These are phyloP conservation scores for Capromys pilorides DNA, from an alignment of 2,797 vertebrate species.

Conservation along the genomic window DNA sequence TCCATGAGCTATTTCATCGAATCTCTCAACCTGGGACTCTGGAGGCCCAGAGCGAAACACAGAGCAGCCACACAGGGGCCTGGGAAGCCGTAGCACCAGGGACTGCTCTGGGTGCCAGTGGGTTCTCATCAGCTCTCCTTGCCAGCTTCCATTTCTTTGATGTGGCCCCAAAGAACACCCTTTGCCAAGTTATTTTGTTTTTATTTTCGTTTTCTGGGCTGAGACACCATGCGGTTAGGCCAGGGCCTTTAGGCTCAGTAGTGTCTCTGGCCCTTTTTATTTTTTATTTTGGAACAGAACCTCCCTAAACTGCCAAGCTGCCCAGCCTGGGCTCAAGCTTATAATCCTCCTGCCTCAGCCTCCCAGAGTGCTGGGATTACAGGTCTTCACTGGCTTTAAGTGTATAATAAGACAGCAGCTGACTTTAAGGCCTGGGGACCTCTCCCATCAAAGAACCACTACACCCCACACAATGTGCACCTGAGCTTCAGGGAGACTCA, in stretches of 20 bases:
- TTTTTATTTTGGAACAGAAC: not conserved
- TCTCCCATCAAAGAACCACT: not conserved
- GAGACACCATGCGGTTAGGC: no score
- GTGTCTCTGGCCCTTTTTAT: not conserved
- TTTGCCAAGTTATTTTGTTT: constrained; percentile 51
- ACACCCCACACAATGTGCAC: not conserved
- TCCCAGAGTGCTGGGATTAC: not conserved
- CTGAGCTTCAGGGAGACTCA: not conserved
- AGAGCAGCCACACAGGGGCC: constrained; percentile 68
- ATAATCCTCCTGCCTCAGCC: not conserved
- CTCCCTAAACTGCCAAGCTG: not conserved
- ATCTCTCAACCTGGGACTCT: not conserved
- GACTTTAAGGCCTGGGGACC: constrained; percentile 72
- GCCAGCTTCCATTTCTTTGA: constrained; percentile 75
- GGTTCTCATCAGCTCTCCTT: constrained; percentile 65
- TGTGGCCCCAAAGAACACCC: constrained; percentile 75
- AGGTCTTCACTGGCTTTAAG: constrained; percentile 38
- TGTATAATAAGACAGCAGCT: constrained; percentile 74
- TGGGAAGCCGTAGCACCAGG: constrained; percentile 58
- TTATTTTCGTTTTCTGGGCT: not conserved
- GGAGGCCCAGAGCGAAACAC: constrained; percentile 54
- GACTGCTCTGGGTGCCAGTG: constrained; percentile 52
- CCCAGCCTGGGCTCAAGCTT: not conserved
- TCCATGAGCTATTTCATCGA: not conserved
- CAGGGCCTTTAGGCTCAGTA: not conserved